Evolutionary conservation across 1,140 invertebrate genomes (phyloP), one percentile per base, ranked within the genome.

Genomic region (Brachionus calyciflorus): DNA sequence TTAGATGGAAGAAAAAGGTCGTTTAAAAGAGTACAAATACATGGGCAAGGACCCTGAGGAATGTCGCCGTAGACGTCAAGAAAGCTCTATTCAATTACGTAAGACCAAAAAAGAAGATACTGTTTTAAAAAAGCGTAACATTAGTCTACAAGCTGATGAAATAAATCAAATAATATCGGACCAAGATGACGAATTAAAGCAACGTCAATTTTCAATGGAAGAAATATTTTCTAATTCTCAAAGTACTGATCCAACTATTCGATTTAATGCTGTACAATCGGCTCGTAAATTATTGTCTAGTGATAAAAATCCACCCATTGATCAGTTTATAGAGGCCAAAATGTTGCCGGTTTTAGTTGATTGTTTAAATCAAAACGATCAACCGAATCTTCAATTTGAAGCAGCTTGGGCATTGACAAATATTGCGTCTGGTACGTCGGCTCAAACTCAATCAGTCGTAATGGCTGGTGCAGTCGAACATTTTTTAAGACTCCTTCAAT

Each of bases 361-460:
- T 78, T 98, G 94, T 86, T 87, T 99, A 48, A 89, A 91, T 80
- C 87, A 90, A 80, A 89, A 92, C 80, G 91, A 94, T 63, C 94
- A 93, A 83, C 91, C 94, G 49, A 90, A 90, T 69, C 86, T 99
- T 78, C 96, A 99, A 85, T 99, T 99, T 86, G 96, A 99, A 88
- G 94, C 96, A 78, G 94, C 96, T 14, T 99, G 96, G 96, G 96
- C 96, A 55, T 87, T 99, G 77, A 99, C 96, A 79, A 99, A 99
- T 83, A 99, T 99, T 82, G 96, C 96, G 3, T 96, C 93, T 12
- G 96, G 96, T 63, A 98, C 93, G 51, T 95, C 94, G 0, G 88
- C 89, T 79, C 96, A 99, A 87, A 99, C 78, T 28, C 68, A 55
- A 26, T 26, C 77, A 51, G 48, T 78, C 33, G 75, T 26, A 24